Conservation (phyloP, 2,888 invertebrate species). For the Sphaerophoria rueppellii region DNA sequence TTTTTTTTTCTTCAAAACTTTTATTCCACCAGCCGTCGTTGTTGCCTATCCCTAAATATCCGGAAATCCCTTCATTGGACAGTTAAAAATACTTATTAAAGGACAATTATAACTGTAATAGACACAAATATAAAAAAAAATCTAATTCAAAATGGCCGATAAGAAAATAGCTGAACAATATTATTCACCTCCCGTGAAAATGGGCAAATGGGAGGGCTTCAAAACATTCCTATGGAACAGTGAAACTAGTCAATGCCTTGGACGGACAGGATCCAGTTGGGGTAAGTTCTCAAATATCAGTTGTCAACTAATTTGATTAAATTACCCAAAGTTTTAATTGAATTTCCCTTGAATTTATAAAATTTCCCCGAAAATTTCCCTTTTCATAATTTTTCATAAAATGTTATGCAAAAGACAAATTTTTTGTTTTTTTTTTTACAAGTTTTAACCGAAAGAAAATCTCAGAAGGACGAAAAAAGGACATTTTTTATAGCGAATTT, state of each 20-base stretch:
- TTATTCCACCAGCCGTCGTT: conserved; percentile 39
- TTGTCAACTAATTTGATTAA: conserved; percentile 5
- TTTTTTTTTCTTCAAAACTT: conserved; percentile 24
- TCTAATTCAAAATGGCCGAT: conserved; percentile 86
- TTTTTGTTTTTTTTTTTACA: not conserved
- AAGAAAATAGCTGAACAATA: conserved; percentile 90
- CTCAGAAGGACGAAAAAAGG: conserved; percentile 25
- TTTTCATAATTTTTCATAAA: not conserved
- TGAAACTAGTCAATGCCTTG: conserved; percentile 95
- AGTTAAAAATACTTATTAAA: conserved; percentile 51
- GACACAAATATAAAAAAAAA: conserved; percentile 63
- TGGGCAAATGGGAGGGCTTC: conserved; percentile 93
- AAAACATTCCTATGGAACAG: conserved; percentile 94
- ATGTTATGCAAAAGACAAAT: conserved; percentile 56
- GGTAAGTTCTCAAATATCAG: conserved; percentile 86
- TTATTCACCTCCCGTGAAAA: conserved; percentile 90
- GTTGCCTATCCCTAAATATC: conserved; percentile 57
- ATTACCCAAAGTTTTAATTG: conserved; percentile 3
- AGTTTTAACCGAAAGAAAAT: not conserved
- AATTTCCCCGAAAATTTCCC: conserved; percentile 43
- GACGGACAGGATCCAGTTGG: conserved; percentile 96
- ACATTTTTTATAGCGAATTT: conserved; percentile 24
- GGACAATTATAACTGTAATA: conserved; percentile 73
- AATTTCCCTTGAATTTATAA: conserved; percentile 31
- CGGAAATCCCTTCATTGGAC: conserved; percentile 31